Conservation (phyloP, 2,888 invertebrate genomes). For the Timandra comae region DNA sequence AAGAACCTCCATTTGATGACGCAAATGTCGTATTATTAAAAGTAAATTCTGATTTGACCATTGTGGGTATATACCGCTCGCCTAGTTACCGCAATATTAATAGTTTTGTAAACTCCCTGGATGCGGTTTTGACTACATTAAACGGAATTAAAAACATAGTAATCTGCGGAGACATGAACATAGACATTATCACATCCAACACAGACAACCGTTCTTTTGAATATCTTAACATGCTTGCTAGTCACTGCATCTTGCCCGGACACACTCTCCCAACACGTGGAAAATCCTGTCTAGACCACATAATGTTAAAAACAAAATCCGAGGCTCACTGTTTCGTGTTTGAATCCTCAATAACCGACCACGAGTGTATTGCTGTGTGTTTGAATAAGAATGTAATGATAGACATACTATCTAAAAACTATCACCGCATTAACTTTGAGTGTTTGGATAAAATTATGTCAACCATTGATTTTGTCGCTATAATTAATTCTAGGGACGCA, state of each 20-base stretch:
- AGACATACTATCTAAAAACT: too few relatives aligned
- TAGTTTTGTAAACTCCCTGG: slow-evolving; percentile 13
- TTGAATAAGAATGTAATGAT: too few relatives aligned
- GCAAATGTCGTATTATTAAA: slow-evolving; percentile 14
- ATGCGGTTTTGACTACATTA: slow-evolving; percentile 10
- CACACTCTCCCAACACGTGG: slow-evolving; percentile 19
- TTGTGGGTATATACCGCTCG: slow-evolving; percentile 19
- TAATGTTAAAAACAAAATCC: too few relatives aligned
- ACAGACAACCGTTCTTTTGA: slow-evolving; percentile 11
- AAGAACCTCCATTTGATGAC: slow-evolving; percentile 7
- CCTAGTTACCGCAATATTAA: slow-evolving; percentile 16
- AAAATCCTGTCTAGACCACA: slow-evolving; percentile 18
- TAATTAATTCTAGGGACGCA: too few relatives aligned
- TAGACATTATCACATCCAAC: slow-evolving; percentile 13
- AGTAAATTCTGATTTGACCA: slow-evolving; percentile 1
- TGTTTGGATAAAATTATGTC: too few relatives aligned
- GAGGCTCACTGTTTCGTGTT: too few relatives aligned
- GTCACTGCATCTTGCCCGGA: slow-evolving; percentile 17
- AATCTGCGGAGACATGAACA: slow-evolving; percentile 23
- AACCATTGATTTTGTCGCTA: too few relatives aligned
- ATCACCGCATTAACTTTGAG: too few relatives aligned
- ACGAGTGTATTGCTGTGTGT: too few relatives aligned
- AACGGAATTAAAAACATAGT: slow-evolving; percentile 4
- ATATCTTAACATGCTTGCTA: slow-evolving; percentile 16
- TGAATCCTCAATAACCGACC: too few relatives aligned